These are phyloP conservation scores for Gracilinanus agilis DNA, from an alignment of 2,113 vertebrate genomes.

Conservation along the genomic window DNA sequence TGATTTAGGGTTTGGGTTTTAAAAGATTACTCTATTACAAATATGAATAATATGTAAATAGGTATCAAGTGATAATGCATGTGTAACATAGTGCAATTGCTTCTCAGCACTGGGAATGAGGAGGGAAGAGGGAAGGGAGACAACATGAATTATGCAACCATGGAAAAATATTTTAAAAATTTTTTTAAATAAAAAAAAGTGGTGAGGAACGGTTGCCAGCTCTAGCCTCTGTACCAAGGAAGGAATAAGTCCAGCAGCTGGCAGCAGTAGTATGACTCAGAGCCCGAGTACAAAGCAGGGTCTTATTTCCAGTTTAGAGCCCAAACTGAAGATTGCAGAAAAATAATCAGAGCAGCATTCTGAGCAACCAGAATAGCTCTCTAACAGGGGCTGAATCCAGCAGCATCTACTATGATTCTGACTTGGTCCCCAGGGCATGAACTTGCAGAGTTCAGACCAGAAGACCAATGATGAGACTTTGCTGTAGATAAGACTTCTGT, in stretches of 20 bases:
- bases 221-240: background rate
- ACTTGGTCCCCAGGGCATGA: background rate
- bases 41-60: no score
- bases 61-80: no score
- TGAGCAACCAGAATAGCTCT: background rate
- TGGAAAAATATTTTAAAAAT: no score
- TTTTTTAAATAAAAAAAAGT: no score
- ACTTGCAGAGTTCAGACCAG: background rate
- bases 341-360: background rate
- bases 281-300: background rate
- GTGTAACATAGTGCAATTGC: no score
- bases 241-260: background rate
- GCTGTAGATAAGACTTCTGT: no score
- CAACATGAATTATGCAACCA: no score
- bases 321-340: background rate
- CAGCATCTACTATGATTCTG: background rate
- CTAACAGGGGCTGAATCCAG: background rate
- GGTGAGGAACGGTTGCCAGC: background rate
- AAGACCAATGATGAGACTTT: background rate
- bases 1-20: no score
- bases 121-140: no score
- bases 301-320: background rate
- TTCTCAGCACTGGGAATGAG: no score
- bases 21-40: no score
- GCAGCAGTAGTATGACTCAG: background rate